phyloP scores from a whole-genome alignment of 1,140 invertebrate species.

The Pollicipes pollicipes region DNA sequence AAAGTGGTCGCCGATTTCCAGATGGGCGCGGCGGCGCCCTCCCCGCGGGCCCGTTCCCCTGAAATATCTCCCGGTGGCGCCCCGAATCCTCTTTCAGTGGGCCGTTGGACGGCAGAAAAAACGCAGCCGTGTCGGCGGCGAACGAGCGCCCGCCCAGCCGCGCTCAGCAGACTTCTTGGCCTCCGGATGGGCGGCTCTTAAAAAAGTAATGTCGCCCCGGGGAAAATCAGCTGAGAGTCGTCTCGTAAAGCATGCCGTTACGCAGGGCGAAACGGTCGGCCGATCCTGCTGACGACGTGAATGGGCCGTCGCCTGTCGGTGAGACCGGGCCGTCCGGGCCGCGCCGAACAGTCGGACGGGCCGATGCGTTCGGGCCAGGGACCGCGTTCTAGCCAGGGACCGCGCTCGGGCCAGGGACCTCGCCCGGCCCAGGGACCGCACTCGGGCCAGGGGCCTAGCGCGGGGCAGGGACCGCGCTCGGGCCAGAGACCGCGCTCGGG shows the following conservation, averaged over 20 bases:
- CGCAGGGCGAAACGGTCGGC: no score
- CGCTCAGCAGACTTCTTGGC: background rate
- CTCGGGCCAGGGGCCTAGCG: no score
- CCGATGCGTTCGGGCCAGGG: no score
- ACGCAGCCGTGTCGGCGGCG: background rate
- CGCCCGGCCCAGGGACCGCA: no score
- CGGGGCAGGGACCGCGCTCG: no score
- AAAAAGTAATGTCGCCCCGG: background rate
- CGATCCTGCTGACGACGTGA: background rate
- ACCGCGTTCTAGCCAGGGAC: no score
- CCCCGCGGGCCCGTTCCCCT: background rate
- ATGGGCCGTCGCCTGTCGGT: background rate
- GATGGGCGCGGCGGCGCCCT: background rate
- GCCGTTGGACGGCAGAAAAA: background rate
- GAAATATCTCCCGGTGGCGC: conserved; percentile 3
- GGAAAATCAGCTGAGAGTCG: background rate
- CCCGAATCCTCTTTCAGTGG: background rate
- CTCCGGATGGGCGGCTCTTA: background rate
- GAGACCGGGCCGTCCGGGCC: no score
- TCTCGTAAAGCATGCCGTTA: no score
- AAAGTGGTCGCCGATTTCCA: background rate
- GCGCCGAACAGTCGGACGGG: no score
- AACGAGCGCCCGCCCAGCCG: background rate
- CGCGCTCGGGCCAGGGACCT: no score
- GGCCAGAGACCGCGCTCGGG: no score